phyloP scores from a whole-genome alignment of 2,888 invertebrate genomes.

The Micropterix aruncella region DNA sequence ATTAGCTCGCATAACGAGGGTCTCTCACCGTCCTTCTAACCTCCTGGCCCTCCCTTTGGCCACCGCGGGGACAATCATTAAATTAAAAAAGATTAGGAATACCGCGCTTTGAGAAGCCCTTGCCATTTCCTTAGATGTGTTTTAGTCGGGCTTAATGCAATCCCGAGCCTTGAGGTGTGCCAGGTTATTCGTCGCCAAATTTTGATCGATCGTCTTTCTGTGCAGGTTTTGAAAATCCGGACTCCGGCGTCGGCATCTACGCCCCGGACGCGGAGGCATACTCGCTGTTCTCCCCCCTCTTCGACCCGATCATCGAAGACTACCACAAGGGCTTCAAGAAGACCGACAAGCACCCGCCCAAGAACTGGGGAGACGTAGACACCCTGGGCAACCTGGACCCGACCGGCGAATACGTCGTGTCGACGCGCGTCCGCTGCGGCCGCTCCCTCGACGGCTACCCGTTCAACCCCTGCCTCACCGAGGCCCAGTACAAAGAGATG shows the following conservation, averaged over 20 bases:
- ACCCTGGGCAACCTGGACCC: constrained; percentile 89
- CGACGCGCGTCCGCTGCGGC: constrained; percentile 93
- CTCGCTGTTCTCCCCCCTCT: constrained; percentile 80
- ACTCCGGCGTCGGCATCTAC: constrained; percentile 94
- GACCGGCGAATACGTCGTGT: constrained; percentile 78
- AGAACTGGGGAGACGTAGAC: constrained; percentile 88
- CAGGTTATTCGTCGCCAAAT: no score
- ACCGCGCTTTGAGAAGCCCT: no score
- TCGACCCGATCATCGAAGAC: constrained; percentile 96
- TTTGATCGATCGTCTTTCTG: no score
- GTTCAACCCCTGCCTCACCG: constrained; percentile 94
- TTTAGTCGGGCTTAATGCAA: no score
- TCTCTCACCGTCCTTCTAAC: no score
- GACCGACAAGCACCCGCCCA: constrained; percentile 85
- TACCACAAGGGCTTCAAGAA: constrained; percentile 94
- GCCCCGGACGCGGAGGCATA: constrained; percentile 96
- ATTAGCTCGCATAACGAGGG: no score
- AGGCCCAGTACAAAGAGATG: constrained; percentile 97
- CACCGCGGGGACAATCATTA: no score
- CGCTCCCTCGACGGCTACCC: constrained; percentile 91
- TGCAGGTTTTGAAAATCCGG: constrained; percentile 84
- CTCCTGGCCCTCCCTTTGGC: no score
- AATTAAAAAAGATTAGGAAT: no score
- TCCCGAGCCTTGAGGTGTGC: no score
- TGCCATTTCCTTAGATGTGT: no score